Conservation (phyloP, 1,140 invertebrate species). For the Oedothorax gibbosus region DNA sequence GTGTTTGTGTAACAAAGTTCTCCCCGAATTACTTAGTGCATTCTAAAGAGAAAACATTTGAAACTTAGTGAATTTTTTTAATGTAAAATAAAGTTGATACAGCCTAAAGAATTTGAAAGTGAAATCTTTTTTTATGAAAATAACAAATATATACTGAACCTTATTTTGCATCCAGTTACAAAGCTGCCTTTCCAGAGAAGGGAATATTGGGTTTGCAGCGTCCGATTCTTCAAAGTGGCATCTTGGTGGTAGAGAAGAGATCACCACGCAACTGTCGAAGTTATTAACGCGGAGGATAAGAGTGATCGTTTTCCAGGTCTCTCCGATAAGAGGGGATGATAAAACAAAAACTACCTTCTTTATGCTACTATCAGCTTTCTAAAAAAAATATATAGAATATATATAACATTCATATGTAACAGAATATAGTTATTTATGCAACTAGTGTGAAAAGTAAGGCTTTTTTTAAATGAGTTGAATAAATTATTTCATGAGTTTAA, state of each 20-base stretch:
- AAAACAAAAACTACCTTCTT: constrained; percentile 74
- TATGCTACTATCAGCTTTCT: constrained; percentile 34
- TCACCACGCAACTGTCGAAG: constrained; percentile 74
- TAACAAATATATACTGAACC: constrained; percentile 65
- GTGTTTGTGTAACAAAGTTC: too few species aligned
- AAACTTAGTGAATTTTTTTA: too few species aligned
- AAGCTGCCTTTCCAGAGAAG: constrained; percentile 70
- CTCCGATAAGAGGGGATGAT: constrained; percentile 70
- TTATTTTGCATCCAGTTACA: constrained; percentile 72
- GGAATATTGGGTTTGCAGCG: constrained; percentile 66
- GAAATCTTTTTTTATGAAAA: too few species aligned
- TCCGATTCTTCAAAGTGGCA: constrained; percentile 65
- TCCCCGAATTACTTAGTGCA: too few species aligned
- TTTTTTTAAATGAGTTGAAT: too few species aligned
- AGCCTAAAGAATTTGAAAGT: too few species aligned
- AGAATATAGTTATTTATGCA: too few species aligned
- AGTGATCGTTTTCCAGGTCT: constrained; percentile 70
- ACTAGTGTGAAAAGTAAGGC: too few species aligned
- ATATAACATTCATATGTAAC: background rate
- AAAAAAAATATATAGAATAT: background rate
- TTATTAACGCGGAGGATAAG: constrained; percentile 72
- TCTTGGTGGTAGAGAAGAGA: constrained; percentile 70
- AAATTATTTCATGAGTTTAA: too few species aligned
- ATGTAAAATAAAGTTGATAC: too few species aligned
- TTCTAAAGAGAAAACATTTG: too few species aligned